These are phyloP conservation scores for Euproctis similis DNA, from an alignment of 2,888 invertebrate genomes.

Conservation along the genomic window DNA sequence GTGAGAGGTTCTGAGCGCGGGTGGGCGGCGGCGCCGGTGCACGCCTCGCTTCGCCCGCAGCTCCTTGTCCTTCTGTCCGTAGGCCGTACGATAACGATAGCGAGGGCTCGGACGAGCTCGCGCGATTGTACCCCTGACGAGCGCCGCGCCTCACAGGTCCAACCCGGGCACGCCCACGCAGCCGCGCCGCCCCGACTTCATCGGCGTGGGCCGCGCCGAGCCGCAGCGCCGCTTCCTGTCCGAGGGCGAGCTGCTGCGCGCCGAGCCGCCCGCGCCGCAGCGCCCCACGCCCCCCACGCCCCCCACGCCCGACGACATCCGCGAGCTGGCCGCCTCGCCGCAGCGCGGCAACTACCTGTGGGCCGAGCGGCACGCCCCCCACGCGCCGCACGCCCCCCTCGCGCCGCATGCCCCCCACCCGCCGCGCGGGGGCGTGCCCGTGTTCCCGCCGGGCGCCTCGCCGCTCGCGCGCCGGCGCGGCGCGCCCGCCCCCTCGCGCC, in stretches of 20 bases:
- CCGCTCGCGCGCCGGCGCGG: constrained; percentile 58
- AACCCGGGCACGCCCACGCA: constrained; percentile 95
- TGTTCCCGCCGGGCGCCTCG: constrained; percentile 54
- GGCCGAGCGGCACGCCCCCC: constrained; percentile 71
- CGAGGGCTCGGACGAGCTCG: constrained; percentile 73
- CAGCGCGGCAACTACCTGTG: constrained; percentile 78
- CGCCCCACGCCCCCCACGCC: constrained; percentile 42
- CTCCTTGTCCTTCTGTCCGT: constrained; percentile 75
- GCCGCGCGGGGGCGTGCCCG: constrained; percentile 38
- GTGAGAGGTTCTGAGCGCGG: constrained; percentile 38
- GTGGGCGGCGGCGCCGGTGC: constrained; percentile 38
- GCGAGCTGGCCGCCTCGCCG: constrained; percentile 91
- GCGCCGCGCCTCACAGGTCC: constrained; percentile 81
- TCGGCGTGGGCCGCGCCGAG: constrained; percentile 81
- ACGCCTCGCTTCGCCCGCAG: constrained; percentile 73
- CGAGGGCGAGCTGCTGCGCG: constrained; percentile 86
- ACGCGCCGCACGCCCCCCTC: too few relatives aligned
- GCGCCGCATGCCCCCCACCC: constrained; percentile 18
- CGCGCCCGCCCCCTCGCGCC: constrained; percentile 77
- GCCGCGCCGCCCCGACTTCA: constrained; percentile 91
- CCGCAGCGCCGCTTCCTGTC: constrained; percentile 87
- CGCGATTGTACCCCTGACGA: constrained; percentile 74
- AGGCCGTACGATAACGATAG: constrained; percentile 74
- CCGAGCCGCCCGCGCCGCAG: constrained; percentile 83
- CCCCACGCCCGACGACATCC: constrained; percentile 81